A percentile compares a stretch with the other conserved stretches of the same genome.
These are phyloP conservation scores for Coenonympha arcania DNA, from an alignment of 2,888 invertebrate genomes.

Conservation along the genomic window DNA sequence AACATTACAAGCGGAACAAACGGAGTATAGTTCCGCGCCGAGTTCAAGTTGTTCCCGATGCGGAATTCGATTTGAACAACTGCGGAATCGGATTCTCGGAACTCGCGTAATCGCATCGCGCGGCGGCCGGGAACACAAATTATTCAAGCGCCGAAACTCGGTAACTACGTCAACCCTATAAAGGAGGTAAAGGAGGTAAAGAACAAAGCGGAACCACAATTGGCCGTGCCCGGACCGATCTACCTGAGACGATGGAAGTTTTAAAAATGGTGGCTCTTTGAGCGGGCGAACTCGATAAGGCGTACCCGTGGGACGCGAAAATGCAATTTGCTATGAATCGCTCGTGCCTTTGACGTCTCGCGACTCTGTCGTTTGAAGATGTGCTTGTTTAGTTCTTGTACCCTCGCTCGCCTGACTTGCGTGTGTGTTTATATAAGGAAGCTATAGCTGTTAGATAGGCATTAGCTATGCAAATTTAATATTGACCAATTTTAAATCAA, in stretches of 20 bases:
- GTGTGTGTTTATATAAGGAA: constrained; percentile 29
- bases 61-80: constrained; percentile 55
- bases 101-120: constrained; percentile 65
- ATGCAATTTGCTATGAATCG: constrained; percentile 69
- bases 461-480: neutral
- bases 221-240: constrained; percentile 48
- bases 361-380: constrained; percentile 47
- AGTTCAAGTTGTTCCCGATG: constrained; percentile 44
- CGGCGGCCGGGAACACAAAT: constrained; percentile 69
- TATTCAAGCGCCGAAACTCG: constrained; percentile 67
- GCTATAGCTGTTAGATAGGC: constrained; percentile 12
- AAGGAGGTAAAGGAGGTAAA: constrained; percentile 64
- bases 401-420: constrained; percentile 12
- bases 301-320: constrained; percentile 69
- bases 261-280: constrained; percentile 73
- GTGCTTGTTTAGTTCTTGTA: constrained; percentile 24
- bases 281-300: constrained; percentile 65
- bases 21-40: constrained; percentile 45
- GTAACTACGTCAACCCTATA: constrained; percentile 70
- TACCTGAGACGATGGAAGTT: constrained; percentile 67
- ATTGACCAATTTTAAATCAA: neutral
- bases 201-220: constrained; percentile 73
- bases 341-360: constrained; percentile 65
- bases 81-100: constrained; percentile 58
- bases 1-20: constrained; percentile 40